Evolutionary conservation across 2,888 invertebrate genomes (phyloP), one percentile per base, ranked within the genome.

Genomic region (Yponomeuta malinellus): DNA sequence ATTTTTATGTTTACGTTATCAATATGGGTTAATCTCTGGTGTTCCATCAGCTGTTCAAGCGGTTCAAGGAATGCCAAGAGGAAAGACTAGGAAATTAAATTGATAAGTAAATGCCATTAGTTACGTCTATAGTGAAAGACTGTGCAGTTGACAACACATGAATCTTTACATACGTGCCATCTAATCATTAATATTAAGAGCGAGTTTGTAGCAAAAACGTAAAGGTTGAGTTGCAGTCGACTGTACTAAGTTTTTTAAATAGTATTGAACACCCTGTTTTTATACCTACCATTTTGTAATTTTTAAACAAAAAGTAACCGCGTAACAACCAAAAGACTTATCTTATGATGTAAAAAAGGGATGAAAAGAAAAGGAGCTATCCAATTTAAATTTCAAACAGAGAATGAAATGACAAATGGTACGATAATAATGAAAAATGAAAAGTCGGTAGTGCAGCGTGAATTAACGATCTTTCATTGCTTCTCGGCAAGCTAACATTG

Each of bases 401-500:
- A 59, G 33, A 65, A 65, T 29, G 23, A 65, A 29, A 64, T 65
- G 65, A 65, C 65, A 65, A 65, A 65, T 65, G 31, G 65, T 12
- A 29, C 31, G 65, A 65, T 65, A 65, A 65, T 31, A 65, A 65
- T 33, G 65, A 33, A 65, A 65, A 31, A 65, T 65, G 65, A 65
- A 29, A 65, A 65, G 31, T 29, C 33, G 23, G 33, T 31, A 65
- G 65, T 65, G 65, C 65, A 65, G 29, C 29, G 65, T 29, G 65
- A 65, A 65, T 65, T 65, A 65, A 65, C 65, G 65, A 65, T 65
- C 65, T 31, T n/a, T 29, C 64, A 64, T 64, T 6, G 65, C 65
- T 65, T 65, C 65, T 65, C 33, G 65, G 65, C n/a, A 29, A 29
- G 65, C 65, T 31, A 33, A 65, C 65, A 65, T 65, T 65, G 65